Evolutionary conservation across 2,113 vertebrate species (phyloP), one percentile per base, ranked within the genome.

Genomic region (Ellobius talpinus): DNA sequence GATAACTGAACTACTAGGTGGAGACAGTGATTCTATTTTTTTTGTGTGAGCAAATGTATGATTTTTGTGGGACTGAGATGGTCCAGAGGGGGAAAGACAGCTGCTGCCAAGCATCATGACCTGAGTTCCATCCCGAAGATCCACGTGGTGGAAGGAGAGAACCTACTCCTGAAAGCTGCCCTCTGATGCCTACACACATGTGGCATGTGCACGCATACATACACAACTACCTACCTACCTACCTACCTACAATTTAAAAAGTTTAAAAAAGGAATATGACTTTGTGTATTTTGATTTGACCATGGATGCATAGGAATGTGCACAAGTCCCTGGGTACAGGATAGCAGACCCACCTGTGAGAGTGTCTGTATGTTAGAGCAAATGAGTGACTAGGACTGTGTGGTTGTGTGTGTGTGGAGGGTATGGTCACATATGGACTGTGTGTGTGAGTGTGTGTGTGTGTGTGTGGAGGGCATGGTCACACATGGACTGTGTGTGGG

Each of bases 401-500:
- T 70, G 55, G 4, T 0, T 7, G 9, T 0, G 5, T 7, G 9
- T 8, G 61, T 81, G 36, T 52, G 50, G 10, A 52, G 50, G 50
- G 50, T 11, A 1, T 3, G 23, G 58, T 1, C 12, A 0, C 36
- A 1, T 0, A 10, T 21, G 1, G 9, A 10, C 13, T 24, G 36
- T 36, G 13, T 52, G 45, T 45, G 45, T 45, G 45, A 5, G 5
- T 45, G 45, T 45, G 45, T 45, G 45, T 45, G 45, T 45, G 45
- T 45, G 45, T 45, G 52, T 52, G 52, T 52, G 52, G 2, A 52
- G 13, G 52, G 13, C 13, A 7, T 52, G 52, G 13, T 52, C 52
- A 52, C 52, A 52, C 45, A 52, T 14, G 52, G 52, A 52, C 52
- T 52, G 52, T 52, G 52, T 14, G 13, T 52, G 52, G 13, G 13